These are phyloP conservation scores for Erethizon dorsatum DNA, from an alignment of 2,797 vertebrate species.

Conservation along the genomic window DNA sequence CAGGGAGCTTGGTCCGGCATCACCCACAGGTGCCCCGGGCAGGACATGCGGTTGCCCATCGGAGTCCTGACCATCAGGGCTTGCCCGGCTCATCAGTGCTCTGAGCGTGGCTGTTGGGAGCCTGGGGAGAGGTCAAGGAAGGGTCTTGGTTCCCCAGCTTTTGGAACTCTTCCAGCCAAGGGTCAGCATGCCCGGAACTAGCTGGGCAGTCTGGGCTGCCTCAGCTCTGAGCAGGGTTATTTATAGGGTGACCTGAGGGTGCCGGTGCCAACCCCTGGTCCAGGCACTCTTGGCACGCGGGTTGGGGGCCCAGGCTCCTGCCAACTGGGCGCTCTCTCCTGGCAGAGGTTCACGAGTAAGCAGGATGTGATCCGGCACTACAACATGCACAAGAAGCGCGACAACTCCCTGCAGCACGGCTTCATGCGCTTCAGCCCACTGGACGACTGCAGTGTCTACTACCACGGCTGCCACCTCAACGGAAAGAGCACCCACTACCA, in stretches of 20 bases:
- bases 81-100: accelerated
- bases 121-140: not conserved
- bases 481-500: slow-evolving; percentile 99
- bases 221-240: not conserved
- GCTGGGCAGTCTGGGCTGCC: not conserved
- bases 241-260: not conserved
- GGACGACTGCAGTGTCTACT: slow-evolving; percentile 99
- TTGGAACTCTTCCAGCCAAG: not conserved
- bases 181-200: not conserved
- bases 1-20: not conserved
- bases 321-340: slow-evolving; percentile 74
- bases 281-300: not conserved
- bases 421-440: slow-evolving; percentile 99
- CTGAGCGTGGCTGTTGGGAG: not conserved
- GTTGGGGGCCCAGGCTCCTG: not conserved
- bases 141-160: not conserved
- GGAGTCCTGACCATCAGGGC: not conserved
- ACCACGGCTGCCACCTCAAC: slow-evolving; percentile 99
- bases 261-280: not conserved
- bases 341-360: slow-evolving; percentile 99
- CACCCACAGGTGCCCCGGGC: not conserved
- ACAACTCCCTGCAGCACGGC: slow-evolving; percentile 99
- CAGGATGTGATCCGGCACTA: slow-evolving; percentile 99
- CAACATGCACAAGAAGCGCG: slow-evolving; percentile 99
- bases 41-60: accelerated